Evolutionary conservation across 1,140 invertebrate species (phyloP).

Genomic region (Drosophila truncata): DNA sequence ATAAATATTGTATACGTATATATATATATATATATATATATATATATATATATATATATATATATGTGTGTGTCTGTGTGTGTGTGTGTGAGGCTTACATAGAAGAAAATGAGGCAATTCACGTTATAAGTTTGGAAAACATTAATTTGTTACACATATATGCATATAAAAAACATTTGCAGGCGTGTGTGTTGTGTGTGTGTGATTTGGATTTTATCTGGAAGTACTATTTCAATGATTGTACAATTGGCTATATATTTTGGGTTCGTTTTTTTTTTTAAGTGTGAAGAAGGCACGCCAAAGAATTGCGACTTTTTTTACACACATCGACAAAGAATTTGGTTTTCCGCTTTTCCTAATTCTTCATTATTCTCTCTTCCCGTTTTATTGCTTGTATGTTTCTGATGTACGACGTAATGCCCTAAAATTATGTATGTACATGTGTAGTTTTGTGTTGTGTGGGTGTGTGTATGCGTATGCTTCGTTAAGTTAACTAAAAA

Average conservation of each 20-base stretch:
- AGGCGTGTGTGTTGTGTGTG: neutral
- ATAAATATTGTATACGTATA: neutral
- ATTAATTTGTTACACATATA: conserved; percentile 3
- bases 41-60: neutral
- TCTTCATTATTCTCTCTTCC: neutral
- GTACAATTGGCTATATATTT: conserved; percentile 50
- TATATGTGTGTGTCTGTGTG: too few species aligned
- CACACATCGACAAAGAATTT: conserved; percentile 31
- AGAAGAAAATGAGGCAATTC: conserved; percentile 24
- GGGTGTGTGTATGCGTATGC: conserved; percentile 29
- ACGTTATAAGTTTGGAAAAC: conserved; percentile 24
- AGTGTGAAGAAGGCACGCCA: conserved; percentile 36
- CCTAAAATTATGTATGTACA: conserved; percentile 26
- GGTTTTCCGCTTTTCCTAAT: neutral
- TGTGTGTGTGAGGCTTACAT: conserved; percentile 1
- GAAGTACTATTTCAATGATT: conserved; percentile 51
- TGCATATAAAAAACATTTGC: conserved; percentile 5
- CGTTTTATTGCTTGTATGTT: conserved; percentile 41
- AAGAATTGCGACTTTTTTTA: conserved; percentile 24
- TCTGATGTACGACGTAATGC: conserved; percentile 12
- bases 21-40: neutral
- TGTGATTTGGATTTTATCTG: conserved; percentile 13
- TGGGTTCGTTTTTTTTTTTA: conserved; percentile 19
- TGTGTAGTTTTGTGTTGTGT: conserved; percentile 15
- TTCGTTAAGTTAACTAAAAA: conserved; percentile 49